phyloP scores from a whole-genome alignment of 1,140 invertebrate genomes.

The Dendroctonus ponderosae region DNA sequence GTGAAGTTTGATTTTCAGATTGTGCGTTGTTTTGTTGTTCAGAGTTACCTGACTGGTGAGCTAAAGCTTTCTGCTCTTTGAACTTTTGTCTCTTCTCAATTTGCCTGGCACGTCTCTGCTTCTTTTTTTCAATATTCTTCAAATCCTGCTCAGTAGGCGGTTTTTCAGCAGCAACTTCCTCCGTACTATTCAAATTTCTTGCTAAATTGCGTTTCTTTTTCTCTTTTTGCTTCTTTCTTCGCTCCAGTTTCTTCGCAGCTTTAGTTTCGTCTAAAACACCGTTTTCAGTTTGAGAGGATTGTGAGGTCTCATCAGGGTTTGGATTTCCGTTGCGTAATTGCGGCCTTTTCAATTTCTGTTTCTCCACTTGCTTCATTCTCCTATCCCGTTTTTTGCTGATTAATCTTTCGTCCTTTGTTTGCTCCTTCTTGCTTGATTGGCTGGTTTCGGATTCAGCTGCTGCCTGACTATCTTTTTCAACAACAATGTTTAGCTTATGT shows the following conservation, averaged over 20 bases:
- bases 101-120: slow-evolving; percentile 35
- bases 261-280: background rate
- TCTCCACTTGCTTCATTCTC: slow-evolving; percentile 31
- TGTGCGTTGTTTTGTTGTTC: background rate
- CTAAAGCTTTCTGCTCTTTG: slow-evolving; percentile 12
- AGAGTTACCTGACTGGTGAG: slow-evolving; percentile 31
- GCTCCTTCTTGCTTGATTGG: slow-evolving; percentile 24
- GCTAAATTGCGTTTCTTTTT: slow-evolving; percentile 3
- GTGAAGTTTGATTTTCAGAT: slow-evolving; percentile 7
- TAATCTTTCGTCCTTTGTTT: slow-evolving; percentile 22
- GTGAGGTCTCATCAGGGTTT: too few species aligned
- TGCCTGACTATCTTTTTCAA: slow-evolving; percentile 11
- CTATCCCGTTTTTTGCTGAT: slow-evolving; percentile 31
- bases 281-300: background rate
- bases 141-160: slow-evolving; percentile 34
- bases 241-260: slow-evolving; percentile 13
- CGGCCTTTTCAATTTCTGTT: slow-evolving; percentile 18
- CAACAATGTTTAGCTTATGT: slow-evolving; percentile 40
- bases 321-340: too few species aligned
- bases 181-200: background rate
- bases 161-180: slow-evolving; percentile 37
- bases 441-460: slow-evolving; percentile 3
- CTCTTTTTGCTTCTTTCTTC: slow-evolving; percentile 16
- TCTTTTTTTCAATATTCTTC: slow-evolving; percentile 39
- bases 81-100: slow-evolving; percentile 40